phyloP scores from a whole-genome alignment of 1,140 invertebrate species.

The Trigoniulus corallinus region DNA sequence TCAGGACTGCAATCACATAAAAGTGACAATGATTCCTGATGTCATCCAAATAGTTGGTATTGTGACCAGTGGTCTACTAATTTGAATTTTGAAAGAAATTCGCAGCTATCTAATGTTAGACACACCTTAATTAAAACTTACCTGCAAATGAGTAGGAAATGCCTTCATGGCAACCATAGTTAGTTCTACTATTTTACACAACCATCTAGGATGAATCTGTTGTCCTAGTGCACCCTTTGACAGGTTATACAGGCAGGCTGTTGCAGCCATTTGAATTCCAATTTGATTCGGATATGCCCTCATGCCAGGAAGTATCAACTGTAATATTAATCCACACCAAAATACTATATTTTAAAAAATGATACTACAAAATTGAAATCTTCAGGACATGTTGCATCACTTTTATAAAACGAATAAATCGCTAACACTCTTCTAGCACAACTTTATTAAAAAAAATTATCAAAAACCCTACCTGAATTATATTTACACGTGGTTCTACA shows the following conservation, averaged over 20 bases:
- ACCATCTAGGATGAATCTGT: conserved; percentile 46
- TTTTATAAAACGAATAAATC: too few species aligned
- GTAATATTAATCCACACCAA: conserved; percentile 9
- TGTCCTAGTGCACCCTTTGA: conserved; percentile 46
- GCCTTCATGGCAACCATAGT: conserved; percentile 53
- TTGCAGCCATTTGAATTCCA: conserved; percentile 59
- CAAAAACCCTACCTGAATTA: conserved; percentile 38
- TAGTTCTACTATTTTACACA: conserved; percentile 47
- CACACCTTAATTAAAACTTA: conserved; percentile 15
- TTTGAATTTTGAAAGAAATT: too few species aligned
- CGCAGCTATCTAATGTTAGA: too few species aligned
- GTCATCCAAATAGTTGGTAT: too few species aligned
- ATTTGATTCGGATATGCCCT: conserved; percentile 43
- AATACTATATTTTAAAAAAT: background rate
- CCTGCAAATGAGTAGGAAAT: conserved; percentile 45
- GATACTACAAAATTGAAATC: too few species aligned
- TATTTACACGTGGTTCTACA: conserved; percentile 40
- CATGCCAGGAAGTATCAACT: conserved; percentile 53
- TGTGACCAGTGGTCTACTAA: too few species aligned
- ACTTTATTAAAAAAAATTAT: too few species aligned
- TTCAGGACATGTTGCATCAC: too few species aligned
- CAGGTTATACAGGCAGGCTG: conserved; percentile 63
- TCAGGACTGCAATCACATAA: too few species aligned
- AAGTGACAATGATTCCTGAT: too few species aligned
- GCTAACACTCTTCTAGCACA: too few species aligned